Base-by-base conservation (phyloP, 2,113 vertebrate genomes). In the Ia io region DNA sequence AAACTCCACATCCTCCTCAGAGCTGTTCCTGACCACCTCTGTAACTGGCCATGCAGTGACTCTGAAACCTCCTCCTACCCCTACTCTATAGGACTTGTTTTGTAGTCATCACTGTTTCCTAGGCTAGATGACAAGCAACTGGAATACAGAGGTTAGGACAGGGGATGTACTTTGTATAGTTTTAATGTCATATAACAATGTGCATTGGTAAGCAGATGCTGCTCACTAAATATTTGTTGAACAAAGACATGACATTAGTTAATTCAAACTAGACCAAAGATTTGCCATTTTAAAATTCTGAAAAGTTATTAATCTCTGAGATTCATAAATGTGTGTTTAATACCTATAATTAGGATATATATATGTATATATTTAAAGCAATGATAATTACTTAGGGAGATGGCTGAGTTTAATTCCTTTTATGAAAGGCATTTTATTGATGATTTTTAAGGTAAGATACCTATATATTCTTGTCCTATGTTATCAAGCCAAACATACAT, bases 401-500 rank as follows among this genome's bases (percentile, higher is more conserved):
- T 71, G 6, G 40, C 20, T 86, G 32, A 87, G 9, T 6, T n/a
- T 5, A 86, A 53, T 80, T 17, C 2, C 7, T 93, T 93, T 85
- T 37, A 71, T 30, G 18, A 85, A 96, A 12, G 37, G 28, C 10
- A 70, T 69, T 77, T 73, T 71, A 53, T 2, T 12, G 35, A 77
- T 37, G 40, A 44, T 84, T 93, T 96, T 63, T 73, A 59, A 96
- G 47, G 22, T 69, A 53, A 78, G 22, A 49, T 37, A 73, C 3
- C 3, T 56, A 65, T 23, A 93, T 90, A 85, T 78, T 85, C 67
- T 95, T 53, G 12, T 23, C 67, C n/a, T 70, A 17, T n/a, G 67
- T 9, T 67, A 73, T 69, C 53, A 90, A 95, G 37, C 22, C 67
- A 95, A 96, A 84, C n/a, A 84, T 30, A 80, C 13, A 37, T n/a